Evolutionary conservation across 2,113 vertebrate genomes (phyloP), one percentile per base, ranked within the genome.

Genomic region (Sebastes schlegelii): DNA sequence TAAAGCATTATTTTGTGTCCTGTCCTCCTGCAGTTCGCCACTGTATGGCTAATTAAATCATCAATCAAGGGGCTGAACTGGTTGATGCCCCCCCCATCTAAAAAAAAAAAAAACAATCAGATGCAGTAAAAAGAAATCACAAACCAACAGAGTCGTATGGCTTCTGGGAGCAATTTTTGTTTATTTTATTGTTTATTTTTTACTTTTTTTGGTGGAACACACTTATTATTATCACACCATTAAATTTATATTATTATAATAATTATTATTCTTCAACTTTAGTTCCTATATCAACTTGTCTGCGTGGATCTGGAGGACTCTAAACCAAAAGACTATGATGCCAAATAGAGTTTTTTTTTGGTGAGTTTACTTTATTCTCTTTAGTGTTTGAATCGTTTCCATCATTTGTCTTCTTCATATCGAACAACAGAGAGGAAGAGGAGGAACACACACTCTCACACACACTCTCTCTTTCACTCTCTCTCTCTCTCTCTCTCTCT

Each of bases 21-120:
- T 87, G 86, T 94, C 91, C 89, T 91, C 86, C 79, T 74, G 91
- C 96, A 96, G 96, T 95, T 96, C 95, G 97, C 96, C 96, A 97
- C 96, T 97, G 96, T 97, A 97, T 96, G 96, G 96, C 96, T 98
- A 98, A 99, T 98, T 97, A 98, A 99, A 99, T 98, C 97, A 98
- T 99, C 97, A 98, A 96, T 98, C 97, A 97, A 96, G 96, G 76
- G 95, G 95, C 95, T 96, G 96, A 96, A 95, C 96, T 96, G 96
- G 94, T 95, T 96, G 95, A 96, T 96, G 95, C 95, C 94, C 95
- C 95, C 6, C 21, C 45, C 68, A 11, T 11, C 16, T 19, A 3
- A 23, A 80, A 70, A 70, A 43, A 34, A 45, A 54, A 54, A 96
- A 96, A 94, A 94, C 94, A 96, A 97, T 97, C 96, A 95, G 96